phyloP scores from a whole-genome alignment of 1,140 invertebrate genomes.

The Drosophila melanica region DNA sequence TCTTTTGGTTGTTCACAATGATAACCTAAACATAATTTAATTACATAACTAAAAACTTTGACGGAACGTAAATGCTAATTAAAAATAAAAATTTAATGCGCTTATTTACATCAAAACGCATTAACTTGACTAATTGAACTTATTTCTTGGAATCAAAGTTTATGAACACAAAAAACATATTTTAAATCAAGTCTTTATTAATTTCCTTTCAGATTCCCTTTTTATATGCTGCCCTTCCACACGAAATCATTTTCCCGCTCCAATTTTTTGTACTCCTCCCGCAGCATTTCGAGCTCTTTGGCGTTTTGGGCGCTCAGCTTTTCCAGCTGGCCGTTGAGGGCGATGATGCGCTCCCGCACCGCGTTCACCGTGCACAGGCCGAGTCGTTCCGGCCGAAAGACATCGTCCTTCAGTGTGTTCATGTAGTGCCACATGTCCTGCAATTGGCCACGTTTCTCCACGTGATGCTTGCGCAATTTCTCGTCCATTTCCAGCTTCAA shows the following conservation, averaged over 20 bases:
- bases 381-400: slow-evolving; percentile 63
- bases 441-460: slow-evolving; percentile 47
- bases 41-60: too few species aligned
- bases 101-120: too few species aligned
- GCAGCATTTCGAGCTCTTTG: slow-evolving; percentile 54
- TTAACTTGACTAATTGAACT: too few species aligned
- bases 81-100: too few species aligned
- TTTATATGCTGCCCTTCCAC: slow-evolving; percentile 48
- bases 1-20: too few species aligned
- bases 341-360: slow-evolving; percentile 66
- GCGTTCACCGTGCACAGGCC: slow-evolving; percentile 56
- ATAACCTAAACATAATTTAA: too few species aligned
- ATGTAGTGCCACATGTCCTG: slow-evolving; percentile 72
- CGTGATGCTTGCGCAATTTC: slow-evolving; percentile 49
- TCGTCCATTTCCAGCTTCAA: slow-evolving; percentile 52
- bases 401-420: slow-evolving; percentile 64
- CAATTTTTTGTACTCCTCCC: slow-evolving; percentile 50
- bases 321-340: slow-evolving; percentile 59
- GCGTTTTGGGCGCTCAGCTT: slow-evolving; percentile 52
- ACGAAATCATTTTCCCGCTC: slow-evolving; percentile 56
- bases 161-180: too few species aligned
- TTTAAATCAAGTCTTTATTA: too few species aligned
- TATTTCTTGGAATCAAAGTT: too few species aligned
- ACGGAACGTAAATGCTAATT: too few species aligned
- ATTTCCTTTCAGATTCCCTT: neutral